Conservation (phyloP, 1,140 invertebrate species). For the Aphis gossypii region DNA sequence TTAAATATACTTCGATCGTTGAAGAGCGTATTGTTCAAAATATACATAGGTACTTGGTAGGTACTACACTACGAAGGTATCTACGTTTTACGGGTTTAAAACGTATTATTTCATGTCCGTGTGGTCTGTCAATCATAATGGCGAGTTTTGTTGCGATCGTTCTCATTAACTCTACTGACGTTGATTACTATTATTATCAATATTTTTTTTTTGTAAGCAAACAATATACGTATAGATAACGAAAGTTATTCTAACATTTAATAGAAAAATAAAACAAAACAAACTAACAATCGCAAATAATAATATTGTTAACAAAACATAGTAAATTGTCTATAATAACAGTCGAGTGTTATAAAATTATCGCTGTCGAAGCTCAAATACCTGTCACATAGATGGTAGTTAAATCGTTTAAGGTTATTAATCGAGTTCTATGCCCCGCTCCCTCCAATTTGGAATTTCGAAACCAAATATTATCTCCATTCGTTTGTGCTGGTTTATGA, state of each 20-base stretch:
- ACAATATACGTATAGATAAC: neutral
- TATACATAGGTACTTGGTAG: too few species aligned
- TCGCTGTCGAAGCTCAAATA: too few species aligned
- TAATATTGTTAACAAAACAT: neutral
- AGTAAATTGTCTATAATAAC: too few species aligned
- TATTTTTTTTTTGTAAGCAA: neutral
- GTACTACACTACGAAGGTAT: neutral
- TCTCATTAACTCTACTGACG: neutral
- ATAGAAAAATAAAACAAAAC: neutral
- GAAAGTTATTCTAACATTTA: neutral
- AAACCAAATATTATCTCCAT: too few species aligned
- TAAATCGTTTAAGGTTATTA: too few species aligned
- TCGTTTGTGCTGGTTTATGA: too few species aligned
- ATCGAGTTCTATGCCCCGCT: too few species aligned
- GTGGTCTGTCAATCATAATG: neutral
- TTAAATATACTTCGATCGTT: neutral
- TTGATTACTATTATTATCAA: neutral
- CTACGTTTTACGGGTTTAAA: neutral
- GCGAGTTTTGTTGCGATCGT: neutral
- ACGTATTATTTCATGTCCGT: neutral
- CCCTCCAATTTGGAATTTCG: too few species aligned
- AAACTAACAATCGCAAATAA: neutral
- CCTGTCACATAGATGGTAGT: too few species aligned
- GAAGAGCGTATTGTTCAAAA: neutral
- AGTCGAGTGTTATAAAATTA: too few species aligned